A percentile compares a stretch with the other conserved stretches of the same genome.
phyloP scores from a whole-genome alignment of 2,113 vertebrate genomes.

The Vicugna pacos region DNA sequence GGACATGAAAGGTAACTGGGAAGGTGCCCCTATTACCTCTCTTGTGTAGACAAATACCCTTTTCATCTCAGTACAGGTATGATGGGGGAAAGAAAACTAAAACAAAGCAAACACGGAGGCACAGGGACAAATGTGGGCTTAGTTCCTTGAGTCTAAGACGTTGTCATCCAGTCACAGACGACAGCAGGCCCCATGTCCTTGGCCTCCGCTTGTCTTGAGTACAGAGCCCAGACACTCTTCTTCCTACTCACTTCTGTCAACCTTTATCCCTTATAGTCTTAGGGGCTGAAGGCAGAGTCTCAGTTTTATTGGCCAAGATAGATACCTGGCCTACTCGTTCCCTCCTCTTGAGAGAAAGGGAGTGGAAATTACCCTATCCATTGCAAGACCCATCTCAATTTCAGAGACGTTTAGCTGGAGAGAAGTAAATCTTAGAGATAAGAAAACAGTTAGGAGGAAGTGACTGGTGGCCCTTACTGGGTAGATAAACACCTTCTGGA shows the following conservation, averaged over 20 bases:
- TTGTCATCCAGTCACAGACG: not conserved
- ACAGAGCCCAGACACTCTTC: not conserved
- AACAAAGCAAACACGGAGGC: not conserved
- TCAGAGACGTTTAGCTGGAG: not conserved
- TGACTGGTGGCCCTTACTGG: not conserved
- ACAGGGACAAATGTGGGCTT: not conserved
- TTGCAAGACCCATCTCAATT: not conserved
- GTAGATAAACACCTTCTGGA: not conserved
- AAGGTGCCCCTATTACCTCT: not conserved
- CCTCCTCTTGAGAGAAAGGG: not conserved
- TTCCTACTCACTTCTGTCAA: not conserved
- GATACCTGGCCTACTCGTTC: not conserved
- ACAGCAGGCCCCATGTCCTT: not conserved
- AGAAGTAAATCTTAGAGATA: not conserved
- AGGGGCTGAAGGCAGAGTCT: not conserved
- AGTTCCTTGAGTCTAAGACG: not conserved
- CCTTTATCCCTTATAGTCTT: not conserved
- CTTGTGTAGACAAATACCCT: not conserved
- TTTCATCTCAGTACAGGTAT: not conserved
- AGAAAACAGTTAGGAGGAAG: not conserved
- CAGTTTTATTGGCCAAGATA: not conserved
- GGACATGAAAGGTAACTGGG: not conserved
- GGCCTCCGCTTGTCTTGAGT: not conserved
- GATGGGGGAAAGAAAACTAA: not conserved
- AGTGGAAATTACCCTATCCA: not conserved